Percentiles rank a stretch among this genome's conserved stretches.
phyloP scores from a whole-genome alignment of 2,113 vertebrate species.

The Neodon shergylaensis region DNA sequence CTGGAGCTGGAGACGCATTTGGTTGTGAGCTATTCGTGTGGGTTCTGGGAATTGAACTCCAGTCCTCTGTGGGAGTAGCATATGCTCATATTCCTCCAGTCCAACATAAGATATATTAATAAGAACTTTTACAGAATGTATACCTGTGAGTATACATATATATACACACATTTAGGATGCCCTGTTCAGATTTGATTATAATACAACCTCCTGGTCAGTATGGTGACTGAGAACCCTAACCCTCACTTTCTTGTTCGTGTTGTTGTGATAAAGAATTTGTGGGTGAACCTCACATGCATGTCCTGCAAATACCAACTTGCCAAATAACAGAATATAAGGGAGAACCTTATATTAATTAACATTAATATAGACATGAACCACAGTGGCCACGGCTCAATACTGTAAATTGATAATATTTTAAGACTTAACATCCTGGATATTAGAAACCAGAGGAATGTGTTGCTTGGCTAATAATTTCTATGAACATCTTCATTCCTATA shows the following conservation, averaged over 20 bases:
- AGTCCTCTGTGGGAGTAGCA: not conserved
- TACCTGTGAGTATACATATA: not conserved
- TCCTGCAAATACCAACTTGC: not conserved
- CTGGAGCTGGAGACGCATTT: not conserved
- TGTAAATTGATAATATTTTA: not conserved
- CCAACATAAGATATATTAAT: not conserved
- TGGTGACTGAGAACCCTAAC: not conserved
- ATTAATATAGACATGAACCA: not conserved
- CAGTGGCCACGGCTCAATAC: not conserved
- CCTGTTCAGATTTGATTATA: not conserved
- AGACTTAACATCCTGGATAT: not conserved
- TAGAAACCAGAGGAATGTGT: not conserved
- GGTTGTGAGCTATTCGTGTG: not conserved
- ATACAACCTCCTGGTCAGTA: not conserved
- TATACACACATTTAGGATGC: not conserved
- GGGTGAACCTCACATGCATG: not conserved
- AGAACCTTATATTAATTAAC: too few relatives aligned
- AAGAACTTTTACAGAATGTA: conserved; percentile 23
- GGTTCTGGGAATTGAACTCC: not conserved
- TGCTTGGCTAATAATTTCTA: not conserved
- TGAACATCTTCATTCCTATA: not conserved
- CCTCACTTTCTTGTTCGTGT: not conserved
- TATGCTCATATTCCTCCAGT: not conserved
- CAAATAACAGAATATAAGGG: not conserved
- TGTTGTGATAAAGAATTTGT: not conserved